These are phyloP conservation scores for Halocaridina rubra DNA, from an alignment of 2,888 invertebrate genomes.

Conservation along the genomic window DNA sequence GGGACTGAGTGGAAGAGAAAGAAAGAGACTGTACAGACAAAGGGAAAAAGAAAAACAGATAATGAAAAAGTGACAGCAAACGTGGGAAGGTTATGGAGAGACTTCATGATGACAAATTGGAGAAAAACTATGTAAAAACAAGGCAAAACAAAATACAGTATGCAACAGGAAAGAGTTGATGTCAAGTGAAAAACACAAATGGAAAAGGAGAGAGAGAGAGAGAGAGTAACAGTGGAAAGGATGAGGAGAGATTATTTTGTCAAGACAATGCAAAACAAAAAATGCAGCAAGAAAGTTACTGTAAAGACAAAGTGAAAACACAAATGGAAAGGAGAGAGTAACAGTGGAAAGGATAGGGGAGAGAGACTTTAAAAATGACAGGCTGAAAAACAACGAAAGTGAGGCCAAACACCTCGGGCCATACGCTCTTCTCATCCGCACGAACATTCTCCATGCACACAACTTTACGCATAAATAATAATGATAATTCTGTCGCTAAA, in stretches of 20 bases:
- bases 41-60: neutral
- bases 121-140: too few species aligned
- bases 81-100: neutral
- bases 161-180: neutral
- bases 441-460: neutral
- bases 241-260: too few species aligned
- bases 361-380: neutral
- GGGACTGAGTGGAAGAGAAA: neutral
- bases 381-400: neutral
- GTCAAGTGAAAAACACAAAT: neutral
- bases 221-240: too few species aligned
- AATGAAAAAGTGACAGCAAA: neutral
- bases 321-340: neutral
- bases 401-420: too few species aligned
- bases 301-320: neutral
- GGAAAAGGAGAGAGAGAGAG: neutral
- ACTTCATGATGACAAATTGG: too few species aligned
- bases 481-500: slow-evolving; percentile 1
- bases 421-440: neutral
- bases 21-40: neutral
- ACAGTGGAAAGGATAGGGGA: neutral
- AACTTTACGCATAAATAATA: slow-evolving; percentile 5
- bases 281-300: neutral
- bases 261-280: too few species aligned
- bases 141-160: too few species aligned